Base-by-base conservation (phyloP, 2,797 vertebrate genomes). In the Melanogrammus aeglefinus region DNA sequence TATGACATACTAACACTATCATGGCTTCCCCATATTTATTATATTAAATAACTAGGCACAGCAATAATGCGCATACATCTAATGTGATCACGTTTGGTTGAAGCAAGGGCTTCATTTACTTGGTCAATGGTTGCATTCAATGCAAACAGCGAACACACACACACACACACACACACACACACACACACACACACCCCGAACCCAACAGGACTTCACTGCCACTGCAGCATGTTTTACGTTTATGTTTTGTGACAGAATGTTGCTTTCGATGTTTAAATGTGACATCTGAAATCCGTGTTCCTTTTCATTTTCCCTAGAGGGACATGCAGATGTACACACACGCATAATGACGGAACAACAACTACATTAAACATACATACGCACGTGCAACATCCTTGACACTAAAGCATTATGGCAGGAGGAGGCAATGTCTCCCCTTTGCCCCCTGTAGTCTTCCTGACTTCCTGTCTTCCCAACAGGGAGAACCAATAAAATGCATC, bases 201-300 rank as follows among this genome's bases (percentile, higher is more conserved):
- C 9, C 41, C 36, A 73, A 31, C 80, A 74, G 31, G 8, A 29
- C 39, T 70, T 31, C 36, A 44, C 69, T 69, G 78, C 76, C 16
- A 39, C 29, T 47, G 39, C 78, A 57, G 47, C 29, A n/a, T 57
- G 74, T 70, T 80, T 81, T 51, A 70, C 78, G 41, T 79, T 84
- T 27, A 83, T 80, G 78, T 72, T 71, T 6, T 72, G 47, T 78
- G 81, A 82, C 78, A 81, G 75, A 83, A 76, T 71, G 79, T 51
- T 80, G 76, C 79, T 82, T 83, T 83, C 78, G 79, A 79, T 77
- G 76, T 82, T 81, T 80, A 74, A 72, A 69, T n/a, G 27, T 83
- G 78, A 84, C 79, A 79, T 73, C 33, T 76, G 77, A 57, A 76
- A 82, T 78, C 41, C 57, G 41, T 14, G 33, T 80, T 74, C 81